Conservation (phyloP, 2,888 invertebrate species). For the Nymphalis urticae region DNA sequence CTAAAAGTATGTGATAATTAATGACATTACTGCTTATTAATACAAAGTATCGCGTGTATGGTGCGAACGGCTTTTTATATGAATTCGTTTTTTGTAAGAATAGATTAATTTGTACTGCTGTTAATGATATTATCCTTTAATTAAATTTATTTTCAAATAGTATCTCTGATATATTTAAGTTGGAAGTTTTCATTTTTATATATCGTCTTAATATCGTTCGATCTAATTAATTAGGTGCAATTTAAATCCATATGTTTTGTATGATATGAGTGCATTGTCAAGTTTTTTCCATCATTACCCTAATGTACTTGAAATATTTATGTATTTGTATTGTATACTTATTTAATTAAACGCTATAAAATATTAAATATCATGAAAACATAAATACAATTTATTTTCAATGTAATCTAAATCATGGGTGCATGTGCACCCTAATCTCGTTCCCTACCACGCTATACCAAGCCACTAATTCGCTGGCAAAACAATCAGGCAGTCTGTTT, state of each 20-base stretch:
- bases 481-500: slow-evolving; percentile 48
- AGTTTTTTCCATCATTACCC: no score
- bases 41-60: neutral
- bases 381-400: no score
- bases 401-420: neutral
- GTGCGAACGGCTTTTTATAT: neutral
- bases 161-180: neutral
- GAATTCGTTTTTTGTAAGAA: neutral
- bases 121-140: neutral
- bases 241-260: no score
- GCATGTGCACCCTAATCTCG: neutral
- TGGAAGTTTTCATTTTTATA: neutral
- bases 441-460: neutral
- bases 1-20: slow-evolving; percentile 27
- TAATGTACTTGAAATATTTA: no score
- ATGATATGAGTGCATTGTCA: no score
- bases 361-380: no score
- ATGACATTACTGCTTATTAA: slow-evolving; percentile 6
- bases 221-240: no score
- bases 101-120: neutral
- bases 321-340: no score
- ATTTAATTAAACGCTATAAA: no score
- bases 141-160: neutral
- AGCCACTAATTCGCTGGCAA: slow-evolving; percentile 29
- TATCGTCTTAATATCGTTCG: no score